Conservation (phyloP, 2,113 vertebrate genomes). For the Aythya baeri region DNA sequence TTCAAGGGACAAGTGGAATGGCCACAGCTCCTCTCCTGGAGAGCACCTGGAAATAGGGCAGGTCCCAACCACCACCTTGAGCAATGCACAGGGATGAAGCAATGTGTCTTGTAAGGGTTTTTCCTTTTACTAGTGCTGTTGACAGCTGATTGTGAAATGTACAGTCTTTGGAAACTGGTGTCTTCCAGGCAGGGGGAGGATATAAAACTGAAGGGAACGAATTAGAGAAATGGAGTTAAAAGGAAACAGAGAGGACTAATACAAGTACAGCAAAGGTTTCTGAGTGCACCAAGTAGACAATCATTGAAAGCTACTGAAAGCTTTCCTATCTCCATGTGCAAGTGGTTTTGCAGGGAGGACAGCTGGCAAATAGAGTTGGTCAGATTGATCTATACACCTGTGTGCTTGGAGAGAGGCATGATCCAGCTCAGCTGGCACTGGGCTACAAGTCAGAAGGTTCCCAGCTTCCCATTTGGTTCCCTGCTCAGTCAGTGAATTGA, state of each 20-base stretch:
- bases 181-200: not conserved
- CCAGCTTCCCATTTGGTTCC: not conserved
- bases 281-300: not conserved
- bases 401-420: not conserved
- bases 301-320: not conserved
- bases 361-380: not conserved
- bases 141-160: not conserved
- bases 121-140: not conserved
- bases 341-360: not conserved
- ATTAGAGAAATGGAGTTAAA: not conserved
- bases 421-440: not conserved
- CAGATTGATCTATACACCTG: not conserved
- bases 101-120: not conserved
- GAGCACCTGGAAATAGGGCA: not conserved
- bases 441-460: not conserved
- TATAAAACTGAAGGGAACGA: not conserved
- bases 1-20: not conserved
- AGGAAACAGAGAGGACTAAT: not conserved
- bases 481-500: not conserved
- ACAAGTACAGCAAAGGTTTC: not conserved
- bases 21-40: not conserved
- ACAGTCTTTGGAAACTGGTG: not conserved
- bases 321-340: not conserved
- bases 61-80: not conserved
- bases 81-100: accelerated